Base-by-base conservation (phyloP, 2,797 vertebrate species). In the Spinus olivaceus region DNA sequence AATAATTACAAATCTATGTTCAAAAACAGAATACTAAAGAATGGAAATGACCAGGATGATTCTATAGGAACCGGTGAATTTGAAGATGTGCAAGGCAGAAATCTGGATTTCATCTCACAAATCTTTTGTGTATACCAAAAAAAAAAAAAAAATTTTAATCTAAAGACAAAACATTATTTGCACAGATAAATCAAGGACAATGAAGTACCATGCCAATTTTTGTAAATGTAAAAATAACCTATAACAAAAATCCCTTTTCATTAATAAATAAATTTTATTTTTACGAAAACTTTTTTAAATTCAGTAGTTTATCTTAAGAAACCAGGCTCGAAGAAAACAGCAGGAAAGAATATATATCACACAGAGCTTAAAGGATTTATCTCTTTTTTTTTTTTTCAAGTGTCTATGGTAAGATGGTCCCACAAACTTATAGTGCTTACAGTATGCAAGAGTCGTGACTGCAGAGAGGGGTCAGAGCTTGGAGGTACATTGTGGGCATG, bases 401-500 rank as follows among this genome's bases (percentile, higher is more conserved):
- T n/a, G 17, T 59, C 4, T n/a, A 11, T 27, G 18, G 7, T 18
- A 76, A 80, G 22, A 73, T 1, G 1, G 19, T 50, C 8, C 23
- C 37, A 51, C 4, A 28, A 73, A 69, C 37, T 14, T 54, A 27
- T 6, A 59, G 27, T 2, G 50, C 16, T 47, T 35, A 44, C 24
- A 71, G n/a, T 41, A 56, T 6, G 24, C 37, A 90, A 39, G 41
- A 57, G n/a, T 39, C 28, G 23, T 60, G 39, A 44, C 0, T 46
- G 46, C 20, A 39, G 28, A 60, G 8, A 44, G n/a, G 28, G 20
- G 15, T 10, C 14, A 5, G 14, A 37, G 23, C n/a, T 20, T 44
- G n/a, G 9, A 24, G 14, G 23, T 23, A 17, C 0, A 0, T 4
- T 23, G 28, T 44, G n/a, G 28, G 19, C 15, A 37, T 23, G 28